A percentile compares a stretch with the other conserved stretches of the same genome.
phyloP scores from a whole-genome alignment of 2,113 vertebrate genomes.

The Columba janthina region DNA sequence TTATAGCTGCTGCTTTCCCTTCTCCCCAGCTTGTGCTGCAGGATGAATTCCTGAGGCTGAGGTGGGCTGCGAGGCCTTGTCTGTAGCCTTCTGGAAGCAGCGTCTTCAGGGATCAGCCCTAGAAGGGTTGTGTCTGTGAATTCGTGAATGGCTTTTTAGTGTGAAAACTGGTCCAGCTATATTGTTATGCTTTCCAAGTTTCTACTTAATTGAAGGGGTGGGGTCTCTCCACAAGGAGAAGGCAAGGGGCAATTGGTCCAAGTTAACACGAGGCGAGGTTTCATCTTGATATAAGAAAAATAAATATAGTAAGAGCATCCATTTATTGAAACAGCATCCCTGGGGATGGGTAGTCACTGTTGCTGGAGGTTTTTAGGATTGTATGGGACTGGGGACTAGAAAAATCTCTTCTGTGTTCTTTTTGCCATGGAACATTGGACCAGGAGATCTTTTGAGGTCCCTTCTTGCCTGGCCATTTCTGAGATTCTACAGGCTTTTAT shows the following conservation, averaged over 20 bases:
- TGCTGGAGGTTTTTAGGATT: background rate
- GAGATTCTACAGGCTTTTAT: background rate
- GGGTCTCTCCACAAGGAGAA: background rate
- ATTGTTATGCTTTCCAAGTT: accelerated
- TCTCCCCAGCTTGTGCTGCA: background rate
- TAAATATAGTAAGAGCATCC: accelerated
- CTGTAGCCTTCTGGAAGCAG: background rate
- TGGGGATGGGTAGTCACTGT: accelerated
- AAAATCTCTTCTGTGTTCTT: background rate
- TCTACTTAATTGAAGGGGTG: background rate
- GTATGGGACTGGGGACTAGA: background rate
- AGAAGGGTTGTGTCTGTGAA: too few species aligned
- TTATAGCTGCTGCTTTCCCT: background rate
- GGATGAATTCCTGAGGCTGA: background rate
- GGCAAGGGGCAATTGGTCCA: background rate
- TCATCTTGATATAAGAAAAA: background rate
- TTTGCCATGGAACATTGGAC: background rate
- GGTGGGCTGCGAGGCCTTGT: background rate
- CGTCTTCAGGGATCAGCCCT: background rate
- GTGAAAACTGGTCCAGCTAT: background rate
- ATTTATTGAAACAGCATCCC: background rate
- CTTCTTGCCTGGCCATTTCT: background rate
- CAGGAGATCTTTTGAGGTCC: background rate
- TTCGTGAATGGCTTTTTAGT: accelerated
- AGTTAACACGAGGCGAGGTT: background rate